Conservation (phyloP, 2,797 vertebrate species). For the Eurystomus glaucurus region DNA sequence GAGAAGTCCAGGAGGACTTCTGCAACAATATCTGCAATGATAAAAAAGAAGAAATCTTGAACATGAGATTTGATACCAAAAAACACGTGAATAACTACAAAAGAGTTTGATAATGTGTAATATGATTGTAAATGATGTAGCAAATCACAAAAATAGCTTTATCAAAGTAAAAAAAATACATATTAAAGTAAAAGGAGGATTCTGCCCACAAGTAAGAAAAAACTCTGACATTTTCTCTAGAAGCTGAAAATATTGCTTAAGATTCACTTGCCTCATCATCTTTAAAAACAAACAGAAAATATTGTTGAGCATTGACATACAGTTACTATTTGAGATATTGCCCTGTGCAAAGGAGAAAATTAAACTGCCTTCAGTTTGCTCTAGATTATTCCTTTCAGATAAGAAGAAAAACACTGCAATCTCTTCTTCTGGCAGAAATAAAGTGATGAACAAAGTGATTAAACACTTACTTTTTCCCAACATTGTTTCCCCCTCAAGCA, state of each 20-base stretch:
- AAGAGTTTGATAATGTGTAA: background rate
- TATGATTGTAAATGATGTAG: background rate
- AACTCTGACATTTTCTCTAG: background rate
- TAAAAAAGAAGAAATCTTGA: background rate
- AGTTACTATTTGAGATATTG: conserved; percentile 42
- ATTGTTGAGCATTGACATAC: background rate
- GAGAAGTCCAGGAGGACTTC: background rate
- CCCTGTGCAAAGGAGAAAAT: conserved; percentile 55
- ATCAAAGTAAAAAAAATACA: background rate
- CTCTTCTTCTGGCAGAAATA: conserved; percentile 39
- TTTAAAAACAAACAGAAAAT: conserved; percentile 31
- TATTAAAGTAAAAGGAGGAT: background rate
- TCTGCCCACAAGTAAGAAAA: background rate
- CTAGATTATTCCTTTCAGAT: conserved; percentile 53
- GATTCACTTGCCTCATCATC: conserved; percentile 19
- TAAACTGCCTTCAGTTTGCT: conserved; percentile 57
- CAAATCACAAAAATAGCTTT: background rate
- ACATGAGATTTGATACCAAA: background rate
- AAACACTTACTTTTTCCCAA: background rate
- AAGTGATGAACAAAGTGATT: conserved; percentile 36
- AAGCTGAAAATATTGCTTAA: background rate
- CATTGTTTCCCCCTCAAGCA: background rate
- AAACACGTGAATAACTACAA: background rate
- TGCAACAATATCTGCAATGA: background rate
- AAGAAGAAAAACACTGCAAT: conserved; percentile 46